Evolutionary conservation across 2,888 invertebrate genomes (phyloP).

Genomic region (Allygus modestus): DNA sequence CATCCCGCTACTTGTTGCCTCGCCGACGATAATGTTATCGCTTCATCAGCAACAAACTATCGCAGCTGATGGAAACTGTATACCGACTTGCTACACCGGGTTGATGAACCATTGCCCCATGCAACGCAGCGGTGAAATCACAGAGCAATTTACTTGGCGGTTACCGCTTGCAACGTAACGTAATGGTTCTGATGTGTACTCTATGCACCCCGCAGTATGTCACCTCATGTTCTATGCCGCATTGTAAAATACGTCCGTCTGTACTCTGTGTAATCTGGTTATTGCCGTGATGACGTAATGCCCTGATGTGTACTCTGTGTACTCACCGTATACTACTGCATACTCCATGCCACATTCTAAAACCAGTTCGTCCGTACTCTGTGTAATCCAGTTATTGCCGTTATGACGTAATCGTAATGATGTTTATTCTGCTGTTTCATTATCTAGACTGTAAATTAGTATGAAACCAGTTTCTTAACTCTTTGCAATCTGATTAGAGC

Average conservation of each 20-base stretch:
- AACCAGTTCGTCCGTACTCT: not conserved
- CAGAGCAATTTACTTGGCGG: not conserved
- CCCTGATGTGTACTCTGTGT: not conserved
- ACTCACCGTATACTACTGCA: not conserved
- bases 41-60: not conserved
- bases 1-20: no score
- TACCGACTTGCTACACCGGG: not conserved
- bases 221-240: not conserved
- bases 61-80: not conserved
- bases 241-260: not conserved
- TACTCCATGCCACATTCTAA: not conserved
- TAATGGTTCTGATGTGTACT: not conserved
- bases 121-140: not conserved
- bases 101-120: constrained; percentile 6
- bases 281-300: not conserved
- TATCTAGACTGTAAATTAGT: no score
- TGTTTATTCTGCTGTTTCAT: no score
- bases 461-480: no score
- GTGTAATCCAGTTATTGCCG: not conserved
- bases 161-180: not conserved
- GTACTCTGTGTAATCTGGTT: constrained; percentile 9
- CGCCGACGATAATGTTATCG: not conserved
- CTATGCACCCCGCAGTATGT: constrained; percentile 12
- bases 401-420: not conserved
- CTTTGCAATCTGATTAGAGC: no score